These are phyloP conservation scores for Ardeotis arabs DNA, from an alignment of 2,113 vertebrate species.

Conservation along the genomic window DNA sequence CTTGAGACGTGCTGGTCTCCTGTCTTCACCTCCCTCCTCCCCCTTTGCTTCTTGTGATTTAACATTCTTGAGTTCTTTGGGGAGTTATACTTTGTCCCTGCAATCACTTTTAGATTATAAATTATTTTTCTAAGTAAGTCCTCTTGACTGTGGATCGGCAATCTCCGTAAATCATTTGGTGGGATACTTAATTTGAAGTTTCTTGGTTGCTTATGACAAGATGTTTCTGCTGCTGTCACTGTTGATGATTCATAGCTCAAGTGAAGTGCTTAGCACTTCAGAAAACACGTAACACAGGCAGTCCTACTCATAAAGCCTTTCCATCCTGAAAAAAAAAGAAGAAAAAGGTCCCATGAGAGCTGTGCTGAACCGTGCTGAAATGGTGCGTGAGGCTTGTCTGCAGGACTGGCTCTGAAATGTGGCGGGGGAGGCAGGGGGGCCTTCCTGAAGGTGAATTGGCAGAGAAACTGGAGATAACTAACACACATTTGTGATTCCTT, in stretches of 20 bases:
- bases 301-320: neutral
- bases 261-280: conserved; percentile 43
- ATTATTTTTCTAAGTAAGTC: neutral
- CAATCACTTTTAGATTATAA: conserved; percentile 10
- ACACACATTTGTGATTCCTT: neutral
- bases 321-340: neutral
- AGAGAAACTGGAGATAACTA: neutral
- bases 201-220: conserved; percentile 60
- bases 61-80: neutral
- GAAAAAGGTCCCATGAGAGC: neutral
- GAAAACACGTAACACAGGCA: neutral
- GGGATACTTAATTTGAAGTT: conserved; percentile 54
- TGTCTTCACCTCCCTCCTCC: neutral
- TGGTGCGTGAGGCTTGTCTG: neutral
- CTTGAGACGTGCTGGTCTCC: neutral
- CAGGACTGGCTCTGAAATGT: neutral
- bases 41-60: neutral
- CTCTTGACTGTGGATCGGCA: conserved; percentile 26
- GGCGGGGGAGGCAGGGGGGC: neutral
- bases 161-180: conserved; percentile 38
- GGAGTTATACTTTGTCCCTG: conserved; percentile 13
- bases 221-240: conserved; percentile 59
- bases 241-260: conserved; percentile 57
- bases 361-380: neutral
- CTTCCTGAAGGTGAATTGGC: neutral